A percentile compares a stretch with the other conserved stretches of the same genome.
Conservation (phyloP, 1,140 invertebrate species). For the Cheumatopsyche charites region DNA sequence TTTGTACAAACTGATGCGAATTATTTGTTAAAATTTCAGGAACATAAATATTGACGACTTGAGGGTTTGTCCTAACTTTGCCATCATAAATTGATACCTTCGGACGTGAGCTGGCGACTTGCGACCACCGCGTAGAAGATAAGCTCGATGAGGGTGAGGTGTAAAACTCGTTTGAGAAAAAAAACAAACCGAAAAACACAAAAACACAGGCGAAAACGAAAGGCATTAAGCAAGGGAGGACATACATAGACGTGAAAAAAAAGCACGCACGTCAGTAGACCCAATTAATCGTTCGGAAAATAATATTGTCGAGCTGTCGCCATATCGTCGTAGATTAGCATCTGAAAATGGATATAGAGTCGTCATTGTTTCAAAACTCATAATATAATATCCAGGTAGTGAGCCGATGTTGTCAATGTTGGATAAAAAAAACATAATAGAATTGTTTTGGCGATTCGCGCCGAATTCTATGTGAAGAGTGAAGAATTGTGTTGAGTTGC, state of each 20-base stretch:
- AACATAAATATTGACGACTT: too few relatives aligned
- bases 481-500: too few relatives aligned
- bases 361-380: slow-evolving; percentile 18
- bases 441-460: too few relatives aligned
- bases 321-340: neutral
- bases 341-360: slow-evolving; percentile 12
- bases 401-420: too few relatives aligned
- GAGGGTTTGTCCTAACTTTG: neutral
- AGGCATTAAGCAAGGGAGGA: neutral
- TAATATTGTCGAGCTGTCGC: slow-evolving; percentile 47
- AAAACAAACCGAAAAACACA: too few relatives aligned
- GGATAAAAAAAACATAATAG: too few relatives aligned
- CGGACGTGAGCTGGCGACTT: neutral
- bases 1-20: too few relatives aligned
- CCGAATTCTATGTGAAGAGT: too few relatives aligned
- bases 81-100: neutral
- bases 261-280: neutral
- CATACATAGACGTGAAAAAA: neutral
- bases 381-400: slow-evolving; percentile 7
- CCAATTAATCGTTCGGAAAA: slow-evolving; percentile 48
- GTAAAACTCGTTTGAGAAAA: neutral
- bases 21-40: too few relatives aligned
- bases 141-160: neutral
- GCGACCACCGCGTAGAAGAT: too few relatives aligned
- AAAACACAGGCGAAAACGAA: neutral